These are phyloP conservation scores for Oreohelix idahoensis DNA, from an alignment of 1,140 invertebrate species.

Conservation along the genomic window DNA sequence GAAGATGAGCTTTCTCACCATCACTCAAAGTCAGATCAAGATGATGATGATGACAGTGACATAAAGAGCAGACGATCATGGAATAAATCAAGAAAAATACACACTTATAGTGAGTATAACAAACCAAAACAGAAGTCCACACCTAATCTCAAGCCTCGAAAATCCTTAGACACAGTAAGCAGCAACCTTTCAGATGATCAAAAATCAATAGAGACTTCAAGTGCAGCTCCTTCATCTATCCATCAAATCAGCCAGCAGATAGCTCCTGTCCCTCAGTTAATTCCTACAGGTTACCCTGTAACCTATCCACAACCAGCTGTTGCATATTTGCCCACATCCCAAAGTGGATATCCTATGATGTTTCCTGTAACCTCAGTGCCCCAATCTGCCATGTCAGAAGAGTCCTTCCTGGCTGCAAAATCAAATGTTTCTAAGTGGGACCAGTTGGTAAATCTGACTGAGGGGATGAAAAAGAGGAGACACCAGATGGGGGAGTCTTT, in stretches of 20 bases:
- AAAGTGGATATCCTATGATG: background rate
- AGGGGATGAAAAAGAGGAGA: conserved; percentile 25
- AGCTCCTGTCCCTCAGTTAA: background rate
- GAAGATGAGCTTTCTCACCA: background rate
- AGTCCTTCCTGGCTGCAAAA: background rate
- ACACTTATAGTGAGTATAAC: background rate
- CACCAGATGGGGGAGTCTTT: conserved; percentile 22
- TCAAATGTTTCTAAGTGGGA: conserved; percentile 27
- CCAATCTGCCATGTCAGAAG: conserved; percentile 11
- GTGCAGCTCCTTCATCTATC: conserved; percentile 2
- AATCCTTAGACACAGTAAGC: background rate
- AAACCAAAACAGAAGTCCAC: background rate
- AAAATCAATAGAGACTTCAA: background rate
- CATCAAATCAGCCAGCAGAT: background rate
- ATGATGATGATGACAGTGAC: background rate
- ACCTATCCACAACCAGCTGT: background rate
- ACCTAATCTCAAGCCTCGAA: background rate
- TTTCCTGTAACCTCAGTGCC: background rate
- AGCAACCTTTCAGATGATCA: background rate
- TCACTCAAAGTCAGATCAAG: conserved; percentile 6
- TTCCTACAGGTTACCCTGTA: conserved; percentile 21
- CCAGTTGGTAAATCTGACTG: conserved; percentile 30
- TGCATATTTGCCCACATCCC: background rate
- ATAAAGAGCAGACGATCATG: background rate
- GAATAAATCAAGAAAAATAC: background rate